phyloP scores from a whole-genome alignment of 2,888 invertebrate genomes.

The Drosophila anomalipes region DNA sequence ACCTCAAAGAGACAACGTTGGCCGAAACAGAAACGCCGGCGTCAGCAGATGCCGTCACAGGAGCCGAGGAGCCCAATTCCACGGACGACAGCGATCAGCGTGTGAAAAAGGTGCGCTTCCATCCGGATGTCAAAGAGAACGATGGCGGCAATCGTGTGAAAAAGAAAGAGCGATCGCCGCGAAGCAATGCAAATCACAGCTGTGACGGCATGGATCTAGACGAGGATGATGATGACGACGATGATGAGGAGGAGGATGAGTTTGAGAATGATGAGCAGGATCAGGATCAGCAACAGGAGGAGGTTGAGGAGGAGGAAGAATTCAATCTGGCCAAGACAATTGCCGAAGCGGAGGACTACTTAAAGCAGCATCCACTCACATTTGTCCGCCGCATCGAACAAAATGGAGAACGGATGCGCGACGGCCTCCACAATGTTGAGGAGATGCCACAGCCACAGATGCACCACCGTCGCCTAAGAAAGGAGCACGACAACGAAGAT shows the following conservation, averaged over 20 bases:
- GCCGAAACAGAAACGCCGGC: conserved; percentile 60
- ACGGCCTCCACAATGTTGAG: conserved; percentile 64
- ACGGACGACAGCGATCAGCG: conserved; percentile 64
- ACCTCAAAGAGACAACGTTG: conserved; percentile 82
- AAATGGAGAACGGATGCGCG: conserved; percentile 59
- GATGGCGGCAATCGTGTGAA: conserved; percentile 77
- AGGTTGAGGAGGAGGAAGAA: conserved; percentile 70
- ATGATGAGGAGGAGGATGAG: conserved; percentile 14
- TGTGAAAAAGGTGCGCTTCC: conserved; percentile 76
- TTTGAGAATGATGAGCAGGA: conserved; percentile 26
- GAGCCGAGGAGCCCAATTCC: conserved; percentile 34
- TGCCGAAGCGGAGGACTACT: conserved; percentile 75
- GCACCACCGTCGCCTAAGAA: conserved; percentile 20
- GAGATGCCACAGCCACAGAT: conserved; percentile 47
- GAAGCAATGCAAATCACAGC: conserved; percentile 24
- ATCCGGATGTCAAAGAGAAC: conserved; percentile 78
- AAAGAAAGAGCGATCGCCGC: conserved; percentile 61
- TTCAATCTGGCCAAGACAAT: conserved; percentile 76
- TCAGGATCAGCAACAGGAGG: conserved; percentile 46
- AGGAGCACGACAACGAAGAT: conserved; percentile 52
- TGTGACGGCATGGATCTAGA: conserved; percentile 71
- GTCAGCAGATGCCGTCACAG: conserved; percentile 28
- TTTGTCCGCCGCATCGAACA: conserved; percentile 71
- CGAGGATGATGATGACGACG: conserved; percentile 43
- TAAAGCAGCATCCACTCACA: conserved; percentile 77